These are phyloP conservation scores for Knipowitschia caucasica DNA, from an alignment of 2,797 vertebrate species.

Conservation along the genomic window DNA sequence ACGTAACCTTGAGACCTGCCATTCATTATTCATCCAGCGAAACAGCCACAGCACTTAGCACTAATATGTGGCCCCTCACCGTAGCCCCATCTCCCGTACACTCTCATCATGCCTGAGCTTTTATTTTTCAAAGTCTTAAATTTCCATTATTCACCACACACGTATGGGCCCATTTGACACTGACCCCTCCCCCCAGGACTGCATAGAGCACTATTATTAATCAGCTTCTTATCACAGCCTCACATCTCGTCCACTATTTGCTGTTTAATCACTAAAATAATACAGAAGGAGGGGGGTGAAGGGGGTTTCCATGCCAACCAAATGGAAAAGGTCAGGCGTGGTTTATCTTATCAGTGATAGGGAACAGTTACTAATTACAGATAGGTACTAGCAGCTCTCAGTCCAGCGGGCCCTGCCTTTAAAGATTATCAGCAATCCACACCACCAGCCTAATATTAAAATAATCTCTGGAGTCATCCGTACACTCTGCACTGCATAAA, in stretches of 20 bases:
- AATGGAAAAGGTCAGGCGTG: conserved; percentile 76
- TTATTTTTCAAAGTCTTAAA: conserved; percentile 75
- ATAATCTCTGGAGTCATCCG: conserved; percentile 73
- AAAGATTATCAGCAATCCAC: conserved; percentile 79
- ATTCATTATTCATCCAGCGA: conserved; percentile 71
- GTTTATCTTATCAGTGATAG: conserved; percentile 86
- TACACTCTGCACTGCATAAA: conserved; percentile 28
- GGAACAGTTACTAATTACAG: conserved; percentile 86
- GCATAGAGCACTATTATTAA: conserved; percentile 78
- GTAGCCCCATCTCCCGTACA: conserved; percentile 56
- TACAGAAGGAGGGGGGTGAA: conserved; percentile 57
- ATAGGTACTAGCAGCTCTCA: conserved; percentile 76
- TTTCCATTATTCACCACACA: conserved; percentile 78
- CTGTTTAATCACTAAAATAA: conserved; percentile 86
- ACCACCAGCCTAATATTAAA: conserved; percentile 77
- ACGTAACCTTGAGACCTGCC: conserved; percentile 55
- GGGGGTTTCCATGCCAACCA: conserved; percentile 76
- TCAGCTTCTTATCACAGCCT: conserved; percentile 74
- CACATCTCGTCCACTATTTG: conserved; percentile 77
- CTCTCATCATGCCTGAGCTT: conserved; percentile 47
- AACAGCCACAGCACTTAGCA: conserved; percentile 21
- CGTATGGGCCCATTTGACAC: conserved; percentile 72
- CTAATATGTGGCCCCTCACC: conserved; percentile 11
- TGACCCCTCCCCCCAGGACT: conserved; percentile 45
- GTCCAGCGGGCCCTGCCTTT: conserved; percentile 78